Percentiles rank a stretch among this genome's conserved stretches.
phyloP scores from a whole-genome alignment of 1,140 invertebrate species.

The Probaryconus sp. region DNA sequence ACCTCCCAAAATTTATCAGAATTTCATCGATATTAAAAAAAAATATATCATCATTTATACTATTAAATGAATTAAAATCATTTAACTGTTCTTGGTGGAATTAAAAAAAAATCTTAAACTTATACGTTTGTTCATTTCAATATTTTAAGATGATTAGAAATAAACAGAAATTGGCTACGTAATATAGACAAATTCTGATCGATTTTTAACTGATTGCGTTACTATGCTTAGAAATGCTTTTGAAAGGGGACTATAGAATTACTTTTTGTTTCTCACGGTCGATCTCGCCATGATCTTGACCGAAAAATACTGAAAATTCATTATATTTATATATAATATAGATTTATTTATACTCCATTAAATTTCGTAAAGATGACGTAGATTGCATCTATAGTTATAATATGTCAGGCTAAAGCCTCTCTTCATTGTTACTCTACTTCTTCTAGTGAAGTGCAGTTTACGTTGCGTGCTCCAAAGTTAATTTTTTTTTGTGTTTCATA shows the following conservation, averaged over 20 bases:
- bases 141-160: no score
- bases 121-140: no score
- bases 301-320: conserved; percentile 70
- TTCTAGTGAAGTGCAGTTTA: conserved; percentile 59
- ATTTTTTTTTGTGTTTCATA: conserved; percentile 15
- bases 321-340: conserved; percentile 51
- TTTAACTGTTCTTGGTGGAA: no score
- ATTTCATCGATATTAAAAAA: conserved; percentile 33
- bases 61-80: no score
- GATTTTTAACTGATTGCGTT: no score
- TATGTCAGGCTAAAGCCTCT: conserved; percentile 52
- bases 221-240: conserved; percentile 15
- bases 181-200: conserved; percentile 14
- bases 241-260: conserved; percentile 29
- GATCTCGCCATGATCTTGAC: conserved; percentile 35
- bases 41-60: no score
- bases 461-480: conserved; percentile 36
- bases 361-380: conserved; percentile 67
- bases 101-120: no score
- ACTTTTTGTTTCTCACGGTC: conserved; percentile 18
- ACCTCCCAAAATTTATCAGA: conserved; percentile 45
- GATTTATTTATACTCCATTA: conserved; percentile 58
- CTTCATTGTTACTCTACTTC: conserved; percentile 41
- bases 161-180: no score
- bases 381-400: conserved; percentile 40